Evolutionary conservation across 2,113 vertebrate species (phyloP).

Genomic region (Ameiurus melas): DNA sequence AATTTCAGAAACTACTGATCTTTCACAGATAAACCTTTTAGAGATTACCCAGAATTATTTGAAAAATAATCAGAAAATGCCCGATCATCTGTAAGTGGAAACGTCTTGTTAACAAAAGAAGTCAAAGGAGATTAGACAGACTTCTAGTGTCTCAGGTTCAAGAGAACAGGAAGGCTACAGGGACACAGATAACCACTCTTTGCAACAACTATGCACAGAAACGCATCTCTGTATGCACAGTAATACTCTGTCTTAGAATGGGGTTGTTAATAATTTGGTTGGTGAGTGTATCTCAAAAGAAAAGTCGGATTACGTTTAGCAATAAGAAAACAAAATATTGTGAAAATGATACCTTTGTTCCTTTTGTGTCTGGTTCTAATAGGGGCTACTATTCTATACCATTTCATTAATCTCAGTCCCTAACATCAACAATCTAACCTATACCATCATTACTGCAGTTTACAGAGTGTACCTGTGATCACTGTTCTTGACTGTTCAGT

Average conservation of each 20-base stretch:
- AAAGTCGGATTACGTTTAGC: not conserved
- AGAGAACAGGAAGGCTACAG: not conserved
- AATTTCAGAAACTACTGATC: too few relatives aligned
- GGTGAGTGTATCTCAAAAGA: not conserved
- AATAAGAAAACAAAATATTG: not conserved
- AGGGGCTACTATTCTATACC: not conserved
- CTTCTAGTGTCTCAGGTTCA: not conserved
- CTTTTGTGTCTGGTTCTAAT: not conserved
- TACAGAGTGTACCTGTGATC: too few relatives aligned
- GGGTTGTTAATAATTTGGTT: too few relatives aligned
- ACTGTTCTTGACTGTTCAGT: not conserved
- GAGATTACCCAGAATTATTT: not conserved
- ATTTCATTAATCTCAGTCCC: too few relatives aligned
- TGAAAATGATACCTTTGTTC: not conserved
- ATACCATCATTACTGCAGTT: too few relatives aligned
- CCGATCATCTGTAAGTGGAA: not conserved
- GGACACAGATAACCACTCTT: not conserved
- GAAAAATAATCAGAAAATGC: not conserved
- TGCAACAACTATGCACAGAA: not conserved
- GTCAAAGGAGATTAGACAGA: not conserved
- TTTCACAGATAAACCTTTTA: not conserved
- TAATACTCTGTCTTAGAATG: not conserved
- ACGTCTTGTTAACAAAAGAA: not conserved
- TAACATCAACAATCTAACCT: too few relatives aligned
- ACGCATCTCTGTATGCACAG: not conserved